phyloP scores from a whole-genome alignment of 1,140 invertebrate species.

The Pogonus chalceus region DNA sequence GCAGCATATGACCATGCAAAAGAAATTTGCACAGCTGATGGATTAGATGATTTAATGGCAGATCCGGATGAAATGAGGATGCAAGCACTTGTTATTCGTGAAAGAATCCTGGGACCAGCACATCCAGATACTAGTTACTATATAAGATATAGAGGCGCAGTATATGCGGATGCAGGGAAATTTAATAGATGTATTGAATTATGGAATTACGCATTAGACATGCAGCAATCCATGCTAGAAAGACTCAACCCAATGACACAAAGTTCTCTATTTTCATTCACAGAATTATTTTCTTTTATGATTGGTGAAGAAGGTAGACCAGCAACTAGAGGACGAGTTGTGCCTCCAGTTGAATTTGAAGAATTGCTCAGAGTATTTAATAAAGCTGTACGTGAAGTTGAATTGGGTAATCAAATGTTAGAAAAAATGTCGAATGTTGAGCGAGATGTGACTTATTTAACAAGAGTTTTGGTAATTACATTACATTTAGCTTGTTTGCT shows the following conservation, averaged over 20 bases:
- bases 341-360: constrained; percentile 65
- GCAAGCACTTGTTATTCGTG: constrained; percentile 88
- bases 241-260: constrained; percentile 92
- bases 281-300: constrained; percentile 92
- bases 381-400: constrained; percentile 64
- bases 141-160: constrained; percentile 83
- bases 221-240: constrained; percentile 87
- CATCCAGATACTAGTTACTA: constrained; percentile 96
- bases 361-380: constrained; percentile 75
- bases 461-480: constrained; percentile 75
- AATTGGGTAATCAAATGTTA: constrained; percentile 42
- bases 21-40: constrained; percentile 68
- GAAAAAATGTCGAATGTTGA: constrained; percentile 48
- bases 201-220: constrained; percentile 95
- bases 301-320: constrained; percentile 64
- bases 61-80: constrained; percentile 94
- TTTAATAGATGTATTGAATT: constrained; percentile 84
- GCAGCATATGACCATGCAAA: constrained; percentile 79
- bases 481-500: constrained; percentile 70
- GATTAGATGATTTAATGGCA: constrained; percentile 74
- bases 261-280: constrained; percentile 84
- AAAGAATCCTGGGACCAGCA: constrained; percentile 81
- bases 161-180: constrained; percentile 90
- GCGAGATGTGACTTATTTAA: constrained; percentile 64
- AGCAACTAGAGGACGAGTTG: constrained; percentile 55